A percentile compares a stretch with the other conserved stretches of the same genome.
Conservation (phyloP, 92 coral and sea anemone species). For the Umimayanthus kanabou region DNA sequence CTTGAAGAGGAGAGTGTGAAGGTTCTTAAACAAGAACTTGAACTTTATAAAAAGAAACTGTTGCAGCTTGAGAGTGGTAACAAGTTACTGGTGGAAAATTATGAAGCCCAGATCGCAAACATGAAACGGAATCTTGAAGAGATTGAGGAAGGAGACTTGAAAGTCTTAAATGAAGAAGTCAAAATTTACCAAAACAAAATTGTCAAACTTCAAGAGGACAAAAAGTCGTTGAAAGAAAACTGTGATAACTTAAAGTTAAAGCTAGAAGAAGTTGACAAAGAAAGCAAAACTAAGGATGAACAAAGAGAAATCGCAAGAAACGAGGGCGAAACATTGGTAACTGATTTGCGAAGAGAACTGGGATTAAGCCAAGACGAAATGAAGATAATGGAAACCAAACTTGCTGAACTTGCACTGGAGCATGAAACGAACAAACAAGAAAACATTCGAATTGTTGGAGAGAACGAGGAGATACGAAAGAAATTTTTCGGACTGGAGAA, state of each 20-base stretch:
- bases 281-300: slow-evolving; percentile 42
- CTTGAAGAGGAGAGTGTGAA: slow-evolving; percentile 66
- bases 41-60: slow-evolving; percentile 72
- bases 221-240: slow-evolving; percentile 55
- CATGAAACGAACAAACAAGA: slow-evolving; percentile 31
- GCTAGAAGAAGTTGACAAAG: slow-evolving; percentile 37
- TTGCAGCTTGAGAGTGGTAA: slow-evolving; percentile 76
- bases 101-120: slow-evolving; percentile 78
- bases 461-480: slow-evolving; percentile 40
- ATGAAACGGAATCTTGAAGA: slow-evolving; percentile 71
- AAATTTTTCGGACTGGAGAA: slow-evolving; percentile 18
- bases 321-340: slow-evolving; percentile 34
- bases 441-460: slow-evolving; percentile 35
- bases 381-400: slow-evolving; percentile 8
- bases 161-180: slow-evolving; percentile 82
- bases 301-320: slow-evolving; percentile 46
- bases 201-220: slow-evolving; percentile 68
- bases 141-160: slow-evolving; percentile 78
- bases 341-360: slow-evolving; percentile 57
- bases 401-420: slow-evolving; percentile 5
- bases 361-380: slow-evolving; percentile 53
- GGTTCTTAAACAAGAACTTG: slow-evolving; percentile 73
- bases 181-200: slow-evolving; percentile 73
- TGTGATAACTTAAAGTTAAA: slow-evolving; percentile 50
- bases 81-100: slow-evolving; percentile 73